These are phyloP conservation scores for Sminthopsis crassicaudata DNA, from an alignment of 2,113 vertebrate species.

Conservation along the genomic window DNA sequence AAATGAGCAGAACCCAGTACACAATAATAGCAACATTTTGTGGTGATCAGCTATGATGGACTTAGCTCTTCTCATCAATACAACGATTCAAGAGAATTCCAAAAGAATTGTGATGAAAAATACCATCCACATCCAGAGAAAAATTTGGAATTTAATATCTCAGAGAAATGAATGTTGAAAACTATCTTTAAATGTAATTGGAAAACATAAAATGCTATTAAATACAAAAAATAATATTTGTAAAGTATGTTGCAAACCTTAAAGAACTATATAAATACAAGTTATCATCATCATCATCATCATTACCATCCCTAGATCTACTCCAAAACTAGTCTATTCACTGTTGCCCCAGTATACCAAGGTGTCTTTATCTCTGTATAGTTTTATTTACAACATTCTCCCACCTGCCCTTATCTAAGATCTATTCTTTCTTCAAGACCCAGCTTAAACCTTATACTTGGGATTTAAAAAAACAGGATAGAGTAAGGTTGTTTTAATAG, in stretches of 20 bases:
- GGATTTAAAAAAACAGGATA: not conserved
- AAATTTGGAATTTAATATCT: too few relatives aligned
- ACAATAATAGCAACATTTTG: too few relatives aligned
- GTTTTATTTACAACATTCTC: not conserved
- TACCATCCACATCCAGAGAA: too few relatives aligned
- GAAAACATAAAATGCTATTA: too few relatives aligned
- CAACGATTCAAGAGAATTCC: too few relatives aligned
- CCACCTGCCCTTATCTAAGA: not conserved
- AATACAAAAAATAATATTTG: not conserved
- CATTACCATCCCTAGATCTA: not conserved
- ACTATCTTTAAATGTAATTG: too few relatives aligned
- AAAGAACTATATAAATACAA: not conserved
- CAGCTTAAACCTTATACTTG: not conserved
- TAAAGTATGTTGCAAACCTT: not conserved
- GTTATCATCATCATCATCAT: not conserved
- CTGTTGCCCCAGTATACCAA: not conserved
- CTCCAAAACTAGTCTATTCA: not conserved
- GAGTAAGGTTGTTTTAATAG: not conserved
- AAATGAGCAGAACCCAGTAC: too few relatives aligned
- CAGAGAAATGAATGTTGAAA: too few relatives aligned
- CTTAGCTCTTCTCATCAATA: too few relatives aligned
- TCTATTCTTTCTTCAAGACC: not conserved
- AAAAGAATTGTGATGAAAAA: too few relatives aligned
- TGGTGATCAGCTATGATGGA: too few relatives aligned
- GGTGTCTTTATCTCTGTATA: not conserved